A percentile compares a stretch with the other conserved stretches of the same genome.
phyloP scores from a whole-genome alignment of 2,888 invertebrate genomes.

The Pheosia tremula region DNA sequence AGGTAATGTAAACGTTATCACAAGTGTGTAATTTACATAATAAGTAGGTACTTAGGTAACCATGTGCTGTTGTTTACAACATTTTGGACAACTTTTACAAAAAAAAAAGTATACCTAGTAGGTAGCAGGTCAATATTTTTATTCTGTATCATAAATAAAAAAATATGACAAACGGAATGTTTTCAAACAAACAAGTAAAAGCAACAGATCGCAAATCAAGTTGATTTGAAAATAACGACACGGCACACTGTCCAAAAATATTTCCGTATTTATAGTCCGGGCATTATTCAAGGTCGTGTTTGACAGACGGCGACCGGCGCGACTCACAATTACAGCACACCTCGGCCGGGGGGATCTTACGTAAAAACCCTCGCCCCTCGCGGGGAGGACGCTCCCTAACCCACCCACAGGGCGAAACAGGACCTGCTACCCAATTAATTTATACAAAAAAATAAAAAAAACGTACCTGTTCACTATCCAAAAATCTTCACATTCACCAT shows the following conservation, averaged over 20 bases:
- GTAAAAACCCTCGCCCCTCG: conserved; percentile 60
- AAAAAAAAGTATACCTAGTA: conserved; percentile 1
- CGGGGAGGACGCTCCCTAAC: conserved; percentile 36
- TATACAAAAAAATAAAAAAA: conserved; percentile 42
- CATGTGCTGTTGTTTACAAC: conserved; percentile 17
- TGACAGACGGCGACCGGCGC: conserved; percentile 68
- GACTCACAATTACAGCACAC: conserved; percentile 61
- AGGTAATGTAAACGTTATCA: neutral
- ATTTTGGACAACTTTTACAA: conserved; percentile 39
- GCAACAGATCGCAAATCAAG: conserved; percentile 54
- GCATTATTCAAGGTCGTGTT: conserved; percentile 75
- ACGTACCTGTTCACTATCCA: conserved; percentile 73
- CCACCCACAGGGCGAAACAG: conserved; percentile 37
- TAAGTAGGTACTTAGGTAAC: neutral
- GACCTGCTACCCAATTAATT: conserved; percentile 61
- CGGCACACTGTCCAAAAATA: conserved; percentile 68
- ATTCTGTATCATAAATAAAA: conserved; percentile 16
- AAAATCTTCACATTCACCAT: conserved; percentile 73
- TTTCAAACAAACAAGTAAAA: conserved; percentile 45
- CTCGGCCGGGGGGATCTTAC: conserved; percentile 62
- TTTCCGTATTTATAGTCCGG: conserved; percentile 80
- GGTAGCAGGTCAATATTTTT: conserved; percentile 33
- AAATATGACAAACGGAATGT: conserved; percentile 28
- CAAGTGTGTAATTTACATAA: neutral
- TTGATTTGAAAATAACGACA: conserved; percentile 57